phyloP scores from a whole-genome alignment of 2,797 vertebrate genomes.

The Natrix natrix region DNA sequence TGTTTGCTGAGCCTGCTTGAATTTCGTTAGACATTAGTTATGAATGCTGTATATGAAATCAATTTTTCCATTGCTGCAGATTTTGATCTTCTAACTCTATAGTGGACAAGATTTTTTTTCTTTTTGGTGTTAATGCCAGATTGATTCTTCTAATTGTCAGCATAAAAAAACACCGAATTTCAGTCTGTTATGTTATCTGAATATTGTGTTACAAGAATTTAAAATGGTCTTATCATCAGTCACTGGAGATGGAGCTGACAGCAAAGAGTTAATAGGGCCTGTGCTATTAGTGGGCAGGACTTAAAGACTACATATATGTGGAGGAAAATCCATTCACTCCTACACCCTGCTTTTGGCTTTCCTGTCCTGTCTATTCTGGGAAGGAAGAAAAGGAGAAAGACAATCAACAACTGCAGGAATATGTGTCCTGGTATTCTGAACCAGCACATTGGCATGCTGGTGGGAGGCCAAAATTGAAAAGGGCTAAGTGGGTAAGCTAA shows the following conservation, averaged over 20 bases:
- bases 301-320: background rate
- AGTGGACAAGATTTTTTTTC: background rate
- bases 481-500: background rate
- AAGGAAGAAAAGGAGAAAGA: background rate
- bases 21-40: background rate
- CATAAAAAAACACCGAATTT: background rate
- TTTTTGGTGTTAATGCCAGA: background rate
- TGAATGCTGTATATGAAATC: background rate
- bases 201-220: background rate
- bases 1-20: background rate
- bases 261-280: background rate
- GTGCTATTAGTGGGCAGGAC: background rate
- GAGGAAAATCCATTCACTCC: background rate
- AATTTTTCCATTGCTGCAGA: background rate
- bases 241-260: background rate
- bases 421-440: background rate
- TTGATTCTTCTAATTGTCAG: background rate
- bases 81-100: background rate
- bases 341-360: background rate
- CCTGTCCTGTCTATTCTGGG: background rate
- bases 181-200: background rate
- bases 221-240: background rate
- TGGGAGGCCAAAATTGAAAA: background rate
- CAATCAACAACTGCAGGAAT: background rate
- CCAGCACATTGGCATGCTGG: background rate